Conservation (phyloP, 53 echinoderm and acorn worm genomes). For the Stichopus horrens region DNA sequence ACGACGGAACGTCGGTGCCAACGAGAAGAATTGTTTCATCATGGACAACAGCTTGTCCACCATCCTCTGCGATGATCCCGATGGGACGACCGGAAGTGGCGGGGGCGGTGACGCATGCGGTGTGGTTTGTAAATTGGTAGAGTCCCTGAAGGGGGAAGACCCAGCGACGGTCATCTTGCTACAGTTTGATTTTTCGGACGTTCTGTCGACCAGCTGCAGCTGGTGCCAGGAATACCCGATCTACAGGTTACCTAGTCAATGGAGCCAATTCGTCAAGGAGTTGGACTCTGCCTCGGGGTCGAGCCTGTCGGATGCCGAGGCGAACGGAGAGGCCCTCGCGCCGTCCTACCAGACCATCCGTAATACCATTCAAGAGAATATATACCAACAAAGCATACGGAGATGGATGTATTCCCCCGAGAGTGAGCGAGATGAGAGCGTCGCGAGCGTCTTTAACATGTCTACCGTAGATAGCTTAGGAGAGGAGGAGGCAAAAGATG, state of each 20-base stretch:
- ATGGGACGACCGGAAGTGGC: too few relatives aligned
- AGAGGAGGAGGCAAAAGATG: background rate
- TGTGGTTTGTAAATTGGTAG: too few relatives aligned
- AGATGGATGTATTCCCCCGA: background rate
- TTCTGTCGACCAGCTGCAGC: background rate
- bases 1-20: background rate
- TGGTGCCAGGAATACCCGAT: background rate
- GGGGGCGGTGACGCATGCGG: too few relatives aligned
- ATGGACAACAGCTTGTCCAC: slow-evolving; percentile 2
- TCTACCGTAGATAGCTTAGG: background rate
- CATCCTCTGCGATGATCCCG: background rate
- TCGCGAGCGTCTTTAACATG: background rate
- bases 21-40: background rate
- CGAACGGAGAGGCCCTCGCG: background rate
- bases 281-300: background rate
- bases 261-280: background rate
- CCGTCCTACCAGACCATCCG: background rate
- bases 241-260: background rate
- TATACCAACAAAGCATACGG: background rate
- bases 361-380: background rate
- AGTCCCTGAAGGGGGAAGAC: too few relatives aligned
- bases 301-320: background rate
- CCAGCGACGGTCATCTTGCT: background rate
- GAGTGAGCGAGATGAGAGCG: background rate
- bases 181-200: background rate